Evolutionary conservation across 2,113 vertebrate species (phyloP).

Genomic region (Acanthochromis polyacanthus): DNA sequence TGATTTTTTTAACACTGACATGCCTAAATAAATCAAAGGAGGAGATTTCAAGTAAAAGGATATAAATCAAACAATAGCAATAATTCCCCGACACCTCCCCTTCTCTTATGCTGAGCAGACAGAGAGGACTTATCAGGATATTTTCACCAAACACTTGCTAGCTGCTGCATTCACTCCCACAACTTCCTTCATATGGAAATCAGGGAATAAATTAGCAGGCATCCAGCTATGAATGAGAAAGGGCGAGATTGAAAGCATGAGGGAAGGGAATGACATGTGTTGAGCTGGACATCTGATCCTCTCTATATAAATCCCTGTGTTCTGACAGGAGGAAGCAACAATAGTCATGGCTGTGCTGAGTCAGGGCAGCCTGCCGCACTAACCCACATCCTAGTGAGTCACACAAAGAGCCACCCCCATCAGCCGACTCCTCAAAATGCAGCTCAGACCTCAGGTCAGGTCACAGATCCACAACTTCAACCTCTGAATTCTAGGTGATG

Average conservation of each 20-base stretch:
- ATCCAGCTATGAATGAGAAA: constrained; percentile 68
- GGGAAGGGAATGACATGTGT: constrained; percentile 66
- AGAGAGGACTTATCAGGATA: constrained; percentile 58
- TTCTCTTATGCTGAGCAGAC: constrained; percentile 14
- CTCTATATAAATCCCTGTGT: constrained; percentile 60
- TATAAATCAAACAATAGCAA: constrained; percentile 29
- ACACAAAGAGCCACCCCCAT: constrained; percentile 43
- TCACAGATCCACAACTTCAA: constrained; percentile 38
- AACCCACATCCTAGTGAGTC: constrained; percentile 53
- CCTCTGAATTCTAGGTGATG: constrained; percentile 20
- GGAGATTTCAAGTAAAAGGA: not conserved
- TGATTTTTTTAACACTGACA: not conserved
- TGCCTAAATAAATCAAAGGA: constrained; percentile 14
- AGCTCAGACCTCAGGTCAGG: constrained; percentile 36
- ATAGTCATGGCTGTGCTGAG: constrained; percentile 68
- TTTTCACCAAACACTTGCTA: constrained; percentile 58
- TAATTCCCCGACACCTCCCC: constrained; percentile 27
- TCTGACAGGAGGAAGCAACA: constrained; percentile 69
- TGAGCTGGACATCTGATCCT: constrained; percentile 72
- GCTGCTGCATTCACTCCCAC: constrained; percentile 68
- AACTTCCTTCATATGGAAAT: constrained; percentile 82
- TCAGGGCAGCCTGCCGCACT: constrained; percentile 60
- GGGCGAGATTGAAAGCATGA: constrained; percentile 68
- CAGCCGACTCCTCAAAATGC: constrained; percentile 34
- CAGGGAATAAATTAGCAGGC: constrained; percentile 74